A percentile compares a stretch with the other conserved stretches of the same genome.
Conservation (phyloP, 2,888 invertebrate genomes). For the Alsophila aescularia region DNA sequence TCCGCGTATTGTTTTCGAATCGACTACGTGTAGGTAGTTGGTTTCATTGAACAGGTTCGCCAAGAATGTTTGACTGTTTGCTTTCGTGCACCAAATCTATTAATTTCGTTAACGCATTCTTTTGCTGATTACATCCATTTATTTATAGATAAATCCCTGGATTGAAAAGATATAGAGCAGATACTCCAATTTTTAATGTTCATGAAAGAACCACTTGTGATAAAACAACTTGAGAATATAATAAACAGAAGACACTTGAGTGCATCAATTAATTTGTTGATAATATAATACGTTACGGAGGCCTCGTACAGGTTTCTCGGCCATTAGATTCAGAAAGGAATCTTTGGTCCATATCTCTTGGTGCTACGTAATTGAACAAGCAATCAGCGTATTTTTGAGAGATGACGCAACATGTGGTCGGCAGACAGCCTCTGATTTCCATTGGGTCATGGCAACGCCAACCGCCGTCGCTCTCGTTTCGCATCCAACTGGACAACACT, state of each 20-base stretch:
- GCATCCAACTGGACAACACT: slow-evolving; percentile 40
- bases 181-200: background rate
- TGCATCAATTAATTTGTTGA: background rate
- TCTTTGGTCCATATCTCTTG: slow-evolving; percentile 20
- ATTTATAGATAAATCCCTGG: too few species aligned
- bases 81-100: slow-evolving; percentile 7
- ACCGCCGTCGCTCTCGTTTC: slow-evolving; percentile 41
- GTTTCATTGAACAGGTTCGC: slow-evolving; percentile 27
- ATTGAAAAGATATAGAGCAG: too few species aligned
- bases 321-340: slow-evolving; percentile 7
- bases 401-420: slow-evolving; percentile 52
- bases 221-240: background rate
- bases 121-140: background rate
- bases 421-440: slow-evolving; percentile 48
- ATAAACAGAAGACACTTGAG: background rate
- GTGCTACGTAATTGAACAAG: slow-evolving; percentile 42
- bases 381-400: slow-evolving; percentile 50
- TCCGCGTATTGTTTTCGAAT: slow-evolving; percentile 47
- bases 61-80: slow-evolving; percentile 11
- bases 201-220: background rate
- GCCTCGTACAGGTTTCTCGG: background rate
- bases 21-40: slow-evolving; percentile 38
- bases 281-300: background rate
- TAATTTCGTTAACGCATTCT: background rate
- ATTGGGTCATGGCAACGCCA: slow-evolving; percentile 41